Base-by-base conservation (phyloP, 1,140 invertebrate species). In the Phthorimaea operculella region DNA sequence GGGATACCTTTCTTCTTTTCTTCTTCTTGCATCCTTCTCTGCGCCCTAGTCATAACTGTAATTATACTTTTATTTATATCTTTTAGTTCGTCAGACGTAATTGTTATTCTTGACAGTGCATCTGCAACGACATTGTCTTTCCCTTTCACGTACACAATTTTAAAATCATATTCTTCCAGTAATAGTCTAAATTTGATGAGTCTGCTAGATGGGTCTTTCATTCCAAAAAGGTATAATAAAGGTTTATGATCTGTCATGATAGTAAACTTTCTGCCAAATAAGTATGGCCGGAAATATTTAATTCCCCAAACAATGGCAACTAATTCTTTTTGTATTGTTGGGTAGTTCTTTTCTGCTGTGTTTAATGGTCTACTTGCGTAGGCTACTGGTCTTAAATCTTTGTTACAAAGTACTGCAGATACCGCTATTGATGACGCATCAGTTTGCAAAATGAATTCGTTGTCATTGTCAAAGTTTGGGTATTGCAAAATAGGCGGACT, bases 251-350 rank as follows among this genome's bases (percentile, higher is more conserved):
- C 49, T 21, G 85, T 87, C 42, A 74, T 54, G 3, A 88, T 64
- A 7, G 47, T 75, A 62, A 88, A 88, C 34, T 76, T 57, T 18
- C 15, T 48, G 11, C 76, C 75, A 11, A 28, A 28, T 6, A 89
- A 50, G 62, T 85, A 89, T 17, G 68, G 64, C 58, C 69, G 53
- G 52, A 87, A 87, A 50, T 83, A 57, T 57, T 82, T 68, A 1
- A 84, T 64, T 4, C 74, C 78, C 65, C 21, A 28, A 28, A 28
- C 21, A 28, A 28, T 28, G 21, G 21, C 70, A 16, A 72, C 42
- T 28, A 4, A 69, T 47, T 63, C 77, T 48, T 72, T 64, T 50
- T 58, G 70, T 71, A 87, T 71, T 52, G 79, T 55, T 51, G 62
- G 63, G 39, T 65, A 75, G 57, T 63, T 59, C 61, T 55, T 56